Base-by-base conservation (phyloP, 2,888 invertebrate genomes). In the Daptonema setosum region DNA sequence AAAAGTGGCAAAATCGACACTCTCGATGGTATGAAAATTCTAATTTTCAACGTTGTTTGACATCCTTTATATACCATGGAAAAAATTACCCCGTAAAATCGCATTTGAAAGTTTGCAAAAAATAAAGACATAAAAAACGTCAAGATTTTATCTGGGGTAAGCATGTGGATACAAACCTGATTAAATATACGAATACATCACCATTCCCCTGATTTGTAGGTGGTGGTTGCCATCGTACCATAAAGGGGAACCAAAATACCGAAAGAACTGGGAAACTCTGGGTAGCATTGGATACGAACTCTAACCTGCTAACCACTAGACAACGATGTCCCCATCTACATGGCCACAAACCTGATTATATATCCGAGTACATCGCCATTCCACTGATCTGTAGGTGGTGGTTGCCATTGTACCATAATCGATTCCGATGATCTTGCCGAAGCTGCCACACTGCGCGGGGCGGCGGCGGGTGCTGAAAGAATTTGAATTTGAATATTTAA, bases 291-390 rank as follows among this genome's bases (percentile, higher is more conserved):
- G 90, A n/a, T n/a, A n/a, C n/a, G n/a, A n/a, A n/a, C n/a, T n/a
- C n/a, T n/a, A n/a, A n/a, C n/a, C n/a, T n/a, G n/a, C n/a, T n/a
- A n/a, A n/a, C n/a, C n/a, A n/a, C n/a, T n/a, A n/a, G n/a, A n/a
- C n/a, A n/a, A n/a, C n/a, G n/a, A n/a, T n/a, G n/a, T n/a, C n/a
- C n/a, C n/a, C n/a, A n/a, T n/a, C n/a, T n/a, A n/a, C n/a, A n/a
- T n/a, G n/a, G n/a, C n/a, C n/a, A n/a, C n/a, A n/a, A n/a, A n/a
- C n/a, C n/a, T n/a, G n/a, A 97, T 81, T 26, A 87, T 81, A 70
- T 90, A 97, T 24, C 95, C 95, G 20, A 87, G 74, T 62, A 97
- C 85, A 69, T 86, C 84, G 0, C 95, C 97, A 70, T 95, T 97
- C 65, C 87, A 80, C 67, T 88, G 85, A 68, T 91, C 87, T 67